These are phyloP conservation scores for Garra rufa DNA, from an alignment of 2,113 vertebrate genomes.

Conservation along the genomic window DNA sequence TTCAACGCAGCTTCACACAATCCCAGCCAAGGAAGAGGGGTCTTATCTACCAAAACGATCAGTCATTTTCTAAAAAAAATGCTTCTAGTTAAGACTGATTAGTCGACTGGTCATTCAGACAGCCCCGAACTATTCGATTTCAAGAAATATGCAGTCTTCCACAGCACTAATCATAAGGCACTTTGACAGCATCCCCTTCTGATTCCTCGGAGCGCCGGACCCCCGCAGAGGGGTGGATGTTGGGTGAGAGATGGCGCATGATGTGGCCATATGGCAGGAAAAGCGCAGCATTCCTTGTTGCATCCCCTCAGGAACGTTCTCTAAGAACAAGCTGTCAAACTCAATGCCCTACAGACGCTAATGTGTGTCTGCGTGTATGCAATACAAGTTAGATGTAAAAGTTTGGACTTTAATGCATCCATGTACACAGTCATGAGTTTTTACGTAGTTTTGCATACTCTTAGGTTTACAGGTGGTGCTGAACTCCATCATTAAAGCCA, in stretches of 20 bases:
- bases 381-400: neutral
- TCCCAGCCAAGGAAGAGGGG: too few species aligned
- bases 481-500: slow-evolving; percentile 99
- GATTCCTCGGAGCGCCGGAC: neutral
- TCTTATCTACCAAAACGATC: too few species aligned
- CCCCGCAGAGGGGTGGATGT: slow-evolving; percentile 14
- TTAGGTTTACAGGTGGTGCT: slow-evolving; percentile 99
- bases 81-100: neutral
- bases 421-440: neutral
- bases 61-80: too few species aligned
- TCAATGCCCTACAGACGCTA: slow-evolving; percentile 48
- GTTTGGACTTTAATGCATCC: slow-evolving; percentile 19
- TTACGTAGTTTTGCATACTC: slow-evolving; percentile 32
- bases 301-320: slow-evolving; percentile 58
- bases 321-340: slow-evolving; percentile 56
- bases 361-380: slow-evolving; percentile 32
- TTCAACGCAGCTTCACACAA: too few species aligned
- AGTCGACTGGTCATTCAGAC: neutral
- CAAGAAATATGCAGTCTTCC: neutral
- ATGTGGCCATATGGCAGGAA: slow-evolving; percentile 61
- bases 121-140: neutral
- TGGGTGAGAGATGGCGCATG: slow-evolving; percentile 34
- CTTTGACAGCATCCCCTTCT: slow-evolving; percentile 7
- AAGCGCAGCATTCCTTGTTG: slow-evolving; percentile 30
- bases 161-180: slow-evolving; percentile 11